These are phyloP conservation scores for Iguana delicatissima DNA, from an alignment of 2,797 vertebrate genomes.

Conservation along the genomic window DNA sequence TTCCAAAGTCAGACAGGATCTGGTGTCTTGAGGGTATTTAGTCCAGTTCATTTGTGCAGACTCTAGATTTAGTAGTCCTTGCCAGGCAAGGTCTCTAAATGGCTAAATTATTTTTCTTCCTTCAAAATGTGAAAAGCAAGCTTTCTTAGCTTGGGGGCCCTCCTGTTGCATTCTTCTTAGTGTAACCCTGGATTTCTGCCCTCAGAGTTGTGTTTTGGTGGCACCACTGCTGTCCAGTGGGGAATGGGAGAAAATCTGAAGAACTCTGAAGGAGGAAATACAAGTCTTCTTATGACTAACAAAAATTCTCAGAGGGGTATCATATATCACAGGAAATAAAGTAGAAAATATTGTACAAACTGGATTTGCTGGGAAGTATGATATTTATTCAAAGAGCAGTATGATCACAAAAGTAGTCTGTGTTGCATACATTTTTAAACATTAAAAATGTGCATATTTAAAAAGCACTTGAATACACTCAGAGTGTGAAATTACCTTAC, in stretches of 20 bases:
- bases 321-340: not conserved
- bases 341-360: not conserved
- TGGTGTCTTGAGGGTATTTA: too few relatives aligned
- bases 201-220: too few relatives aligned
- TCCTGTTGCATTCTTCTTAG: not conserved
- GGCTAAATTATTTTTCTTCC: not conserved
- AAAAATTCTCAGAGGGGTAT: not conserved
- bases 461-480: conserved; percentile 34
- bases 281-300: not conserved
- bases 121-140: not conserved
- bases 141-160: too few relatives aligned
- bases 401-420: conserved; percentile 18
- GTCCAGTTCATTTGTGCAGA: too few relatives aligned
- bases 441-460: conserved; percentile 43
- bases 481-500: conserved; percentile 14
- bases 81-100: not conserved
- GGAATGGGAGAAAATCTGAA: not conserved
- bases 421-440: conserved; percentile 35
- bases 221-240: not conserved
- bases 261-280: not conserved
- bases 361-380: conserved; percentile 7
- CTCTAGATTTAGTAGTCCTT: too few relatives aligned
- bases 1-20: too few relatives aligned
- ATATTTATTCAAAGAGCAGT: conserved; percentile 27
- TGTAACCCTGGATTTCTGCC: too few relatives aligned